A percentile compares a stretch with the other conserved stretches of the same genome.
Conservation (phyloP, 2,888 invertebrate species). For the Drosophila recens region DNA sequence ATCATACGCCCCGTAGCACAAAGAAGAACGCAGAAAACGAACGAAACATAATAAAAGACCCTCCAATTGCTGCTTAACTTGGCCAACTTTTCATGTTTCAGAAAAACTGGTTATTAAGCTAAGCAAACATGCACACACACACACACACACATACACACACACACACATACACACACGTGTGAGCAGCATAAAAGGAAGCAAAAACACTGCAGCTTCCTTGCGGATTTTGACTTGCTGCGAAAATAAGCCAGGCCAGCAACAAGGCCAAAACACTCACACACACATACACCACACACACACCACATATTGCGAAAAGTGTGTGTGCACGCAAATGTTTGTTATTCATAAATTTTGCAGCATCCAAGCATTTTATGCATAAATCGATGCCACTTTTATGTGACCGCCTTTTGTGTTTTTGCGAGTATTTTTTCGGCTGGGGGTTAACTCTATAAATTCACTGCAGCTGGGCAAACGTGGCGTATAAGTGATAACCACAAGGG, state of each 20-base stretch:
- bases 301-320: conserved; percentile 5
- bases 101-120: conserved; percentile 80
- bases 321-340: conserved; percentile 63
- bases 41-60: conserved; percentile 52
- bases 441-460: conserved; percentile 62
- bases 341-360: conserved; percentile 72
- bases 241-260: conserved; percentile 54
- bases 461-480: conserved; percentile 62
- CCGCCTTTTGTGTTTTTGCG: conserved; percentile 30
- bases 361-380: conserved; percentile 72
- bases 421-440: conserved; percentile 16
- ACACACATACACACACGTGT: conserved; percentile 14
- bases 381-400: conserved; percentile 68
- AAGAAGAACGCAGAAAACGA: conserved; percentile 11
- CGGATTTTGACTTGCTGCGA: conserved; percentile 29
- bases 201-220: conserved; percentile 32
- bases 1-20: conserved; percentile 65
- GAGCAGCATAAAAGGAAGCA: conserved; percentile 8
- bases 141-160: conserved; percentile 24
- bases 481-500: conserved; percentile 63
- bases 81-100: conserved; percentile 74
- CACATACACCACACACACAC: not conserved
- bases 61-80: conserved; percentile 71
- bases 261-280: conserved; percentile 28
- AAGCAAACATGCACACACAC: conserved; percentile 59